Evolutionary conservation across 2,888 invertebrate species (phyloP).

Genomic region (Zygaena filipendulae): DNA sequence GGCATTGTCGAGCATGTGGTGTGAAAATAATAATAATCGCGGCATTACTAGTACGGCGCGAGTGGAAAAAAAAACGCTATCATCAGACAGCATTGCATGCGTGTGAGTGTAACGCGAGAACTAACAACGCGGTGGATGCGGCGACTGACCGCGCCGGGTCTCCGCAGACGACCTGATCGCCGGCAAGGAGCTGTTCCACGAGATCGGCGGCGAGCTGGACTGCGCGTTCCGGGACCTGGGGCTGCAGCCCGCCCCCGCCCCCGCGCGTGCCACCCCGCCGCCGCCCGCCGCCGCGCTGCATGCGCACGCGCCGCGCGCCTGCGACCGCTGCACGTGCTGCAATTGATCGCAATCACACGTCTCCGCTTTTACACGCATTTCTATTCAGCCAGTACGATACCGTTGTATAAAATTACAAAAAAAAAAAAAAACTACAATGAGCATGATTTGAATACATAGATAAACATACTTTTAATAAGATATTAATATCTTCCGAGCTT

Average conservation of each 20-base stretch:
- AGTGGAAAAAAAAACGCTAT: too few relatives aligned
- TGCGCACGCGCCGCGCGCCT: conserved; percentile 34
- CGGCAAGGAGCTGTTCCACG: conserved; percentile 92
- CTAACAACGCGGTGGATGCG: conserved; percentile 19
- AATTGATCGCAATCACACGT: conserved; percentile 25
- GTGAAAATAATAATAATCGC: too few relatives aligned
- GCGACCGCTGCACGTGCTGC: conserved; percentile 51
- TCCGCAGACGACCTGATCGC: conserved; percentile 83
- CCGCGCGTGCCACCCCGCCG: conserved; percentile 33
- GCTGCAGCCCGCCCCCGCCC: conserved; percentile 25
- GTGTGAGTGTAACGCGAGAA: conserved; percentile 25
- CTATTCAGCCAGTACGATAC: too few relatives aligned
- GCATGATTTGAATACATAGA: too few relatives aligned
- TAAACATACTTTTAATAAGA: too few relatives aligned
- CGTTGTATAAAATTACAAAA: too few relatives aligned
- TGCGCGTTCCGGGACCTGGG: conserved; percentile 82
- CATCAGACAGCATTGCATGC: conserved; percentile 29
- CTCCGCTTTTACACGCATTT: conserved; percentile 9
- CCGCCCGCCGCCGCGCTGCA: conserved; percentile 11
- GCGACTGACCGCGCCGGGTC: conserved; percentile 35
- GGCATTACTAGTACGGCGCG: conserved; percentile 5
- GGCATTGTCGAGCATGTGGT: too few relatives aligned
- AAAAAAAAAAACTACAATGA: too few relatives aligned
- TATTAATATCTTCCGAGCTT: too few relatives aligned
- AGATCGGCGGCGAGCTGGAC: conserved; percentile 93